Base-by-base conservation (phyloP, 2,888 invertebrate species). In the Ypsolopha sequella region DNA sequence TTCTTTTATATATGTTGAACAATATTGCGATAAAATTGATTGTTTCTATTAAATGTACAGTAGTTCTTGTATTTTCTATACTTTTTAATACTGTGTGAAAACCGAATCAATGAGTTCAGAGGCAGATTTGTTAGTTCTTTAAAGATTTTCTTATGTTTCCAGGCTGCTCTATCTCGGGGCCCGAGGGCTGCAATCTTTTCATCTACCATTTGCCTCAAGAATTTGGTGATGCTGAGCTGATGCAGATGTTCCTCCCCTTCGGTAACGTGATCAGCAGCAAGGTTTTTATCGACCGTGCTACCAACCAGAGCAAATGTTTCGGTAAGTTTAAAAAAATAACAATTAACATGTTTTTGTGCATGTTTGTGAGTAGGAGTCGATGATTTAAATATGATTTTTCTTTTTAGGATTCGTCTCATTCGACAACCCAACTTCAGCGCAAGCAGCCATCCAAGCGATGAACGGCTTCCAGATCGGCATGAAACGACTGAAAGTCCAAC, bases 121-220 rank as follows among this genome's bases (percentile, higher is more conserved):
- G 72, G 72, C 87, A 86, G 87, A 86, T 79, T 77, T 86, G 80
- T 86, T 85, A 87, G 88, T 88, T 88, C 88, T 89, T 89, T 89
- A 89, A 90, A 90, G 90, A 90, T 88, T 90, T 89, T 86, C 80
- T 90, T 80, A 88, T 90, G 89, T 90, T 90, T 86, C 89, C 91
- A 95, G 96, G 96, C 82, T 96, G 96, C 89, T 96, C 95, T 76
- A 95, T 96, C 89, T 95, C 95, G 80, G 99, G 99, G 79, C 99
- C 99, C 65, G 99, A 99, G 89, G 99, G 99, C 78, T 99, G 99
- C 91, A 99, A 99, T 88, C 92, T 99, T 70, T 99, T 99, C 92
- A 99, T 99, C 89, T 99, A 99, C 90, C 99, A 99, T 90, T 93
- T 99, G 88, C 99, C 99, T 64, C 99, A 99, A 89, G 99, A 99